These are phyloP conservation scores for Delphinus delphis DNA, from an alignment of 2,113 vertebrate genomes.

Conservation along the genomic window DNA sequence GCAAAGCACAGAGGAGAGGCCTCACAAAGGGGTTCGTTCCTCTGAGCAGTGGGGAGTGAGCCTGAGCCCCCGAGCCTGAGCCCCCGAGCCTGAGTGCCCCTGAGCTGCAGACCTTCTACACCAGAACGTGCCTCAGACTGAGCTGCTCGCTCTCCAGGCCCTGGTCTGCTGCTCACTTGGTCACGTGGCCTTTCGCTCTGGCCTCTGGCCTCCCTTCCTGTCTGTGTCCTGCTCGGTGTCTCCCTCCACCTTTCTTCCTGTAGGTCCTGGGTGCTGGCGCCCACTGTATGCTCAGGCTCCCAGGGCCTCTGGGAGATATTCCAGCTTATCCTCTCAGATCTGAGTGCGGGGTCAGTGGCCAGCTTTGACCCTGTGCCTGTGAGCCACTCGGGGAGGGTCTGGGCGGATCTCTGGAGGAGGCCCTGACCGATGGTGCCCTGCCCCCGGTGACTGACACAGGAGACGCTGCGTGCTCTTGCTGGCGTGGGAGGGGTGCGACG, in stretches of 20 bases:
- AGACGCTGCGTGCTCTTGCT: neutral
- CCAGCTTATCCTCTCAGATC: neutral
- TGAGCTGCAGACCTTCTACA: neutral
- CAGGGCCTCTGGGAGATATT: neutral
- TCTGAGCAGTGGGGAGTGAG: neutral
- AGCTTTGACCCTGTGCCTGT: neutral
- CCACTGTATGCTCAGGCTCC: neutral
- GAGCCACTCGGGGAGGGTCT: neutral
- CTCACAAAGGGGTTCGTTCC: neutral
- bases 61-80: neutral
- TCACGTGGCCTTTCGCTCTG: neutral
- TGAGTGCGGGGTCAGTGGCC: neutral
- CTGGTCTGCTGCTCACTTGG: neutral
- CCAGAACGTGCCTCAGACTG: too few species aligned
- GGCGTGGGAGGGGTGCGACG: neutral
- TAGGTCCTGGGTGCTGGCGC: neutral
- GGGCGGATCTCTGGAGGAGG: neutral
- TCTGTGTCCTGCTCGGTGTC: neutral
- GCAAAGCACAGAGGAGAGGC: neutral
- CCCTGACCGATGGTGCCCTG: too few species aligned
- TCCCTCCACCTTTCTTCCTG: neutral
- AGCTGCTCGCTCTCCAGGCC: rapidly evolving
- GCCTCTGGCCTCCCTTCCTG: neutral
- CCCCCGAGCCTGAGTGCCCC: too few species aligned
- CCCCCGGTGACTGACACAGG: neutral